phyloP scores from a whole-genome alignment of 2,113 vertebrate genomes.

The Phocoena phocoena region DNA sequence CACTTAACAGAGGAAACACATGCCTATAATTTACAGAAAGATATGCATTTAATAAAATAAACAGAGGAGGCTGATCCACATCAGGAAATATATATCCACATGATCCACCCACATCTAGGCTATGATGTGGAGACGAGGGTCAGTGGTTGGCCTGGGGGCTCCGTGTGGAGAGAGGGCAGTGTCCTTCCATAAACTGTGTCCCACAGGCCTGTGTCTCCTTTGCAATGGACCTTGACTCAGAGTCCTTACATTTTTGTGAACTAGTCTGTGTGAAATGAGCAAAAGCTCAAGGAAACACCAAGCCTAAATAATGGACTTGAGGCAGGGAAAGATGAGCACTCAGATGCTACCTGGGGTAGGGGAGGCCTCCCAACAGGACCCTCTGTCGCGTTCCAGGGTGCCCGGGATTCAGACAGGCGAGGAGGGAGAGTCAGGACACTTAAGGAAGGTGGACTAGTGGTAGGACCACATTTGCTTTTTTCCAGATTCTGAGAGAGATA shows the following conservation, averaged over 20 bases:
- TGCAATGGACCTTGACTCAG: too few relatives aligned
- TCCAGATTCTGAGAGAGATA: not conserved
- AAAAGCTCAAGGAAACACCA: not conserved
- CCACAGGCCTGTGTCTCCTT: not conserved
- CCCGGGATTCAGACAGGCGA: not conserved
- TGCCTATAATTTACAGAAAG: not conserved
- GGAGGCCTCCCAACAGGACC: not conserved
- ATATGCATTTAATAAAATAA: not conserved
- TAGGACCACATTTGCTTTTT: not conserved
- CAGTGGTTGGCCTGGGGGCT: too few relatives aligned
- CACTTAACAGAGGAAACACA: not conserved
- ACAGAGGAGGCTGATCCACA: not conserved
- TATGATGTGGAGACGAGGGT: not conserved
- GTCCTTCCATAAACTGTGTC: not conserved
- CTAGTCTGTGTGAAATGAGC: not conserved
- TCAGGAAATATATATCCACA: not conserved
- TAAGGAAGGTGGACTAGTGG: not conserved
- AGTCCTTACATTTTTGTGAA: not conserved
- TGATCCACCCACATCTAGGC: not conserved
- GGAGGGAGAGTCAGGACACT: not conserved
- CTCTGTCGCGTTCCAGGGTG: not conserved
- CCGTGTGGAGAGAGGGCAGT: too few relatives aligned
- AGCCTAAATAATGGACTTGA: not conserved
- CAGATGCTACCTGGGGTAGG: not conserved
- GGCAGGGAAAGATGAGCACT: not conserved